Conservation (phyloP, 1,140 invertebrate genomes). For the Colletes latitarsis region DNA sequence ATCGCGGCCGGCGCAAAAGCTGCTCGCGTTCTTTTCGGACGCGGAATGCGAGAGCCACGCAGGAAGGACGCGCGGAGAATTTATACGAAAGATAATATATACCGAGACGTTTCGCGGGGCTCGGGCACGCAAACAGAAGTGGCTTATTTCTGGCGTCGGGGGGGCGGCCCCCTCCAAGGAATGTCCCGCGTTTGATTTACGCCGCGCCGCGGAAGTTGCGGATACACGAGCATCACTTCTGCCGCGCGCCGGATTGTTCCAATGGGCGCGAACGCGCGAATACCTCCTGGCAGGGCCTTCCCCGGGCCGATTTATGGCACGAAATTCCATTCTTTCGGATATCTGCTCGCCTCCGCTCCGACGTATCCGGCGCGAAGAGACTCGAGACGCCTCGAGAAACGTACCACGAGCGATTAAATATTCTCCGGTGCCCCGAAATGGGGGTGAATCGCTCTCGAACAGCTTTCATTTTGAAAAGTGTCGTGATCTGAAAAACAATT, state of each 20-base stretch:
- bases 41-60: not conserved
- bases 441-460: too few species aligned
- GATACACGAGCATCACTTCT: conserved; percentile 62
- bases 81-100: conserved; percentile 67
- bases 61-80: conserved; percentile 41
- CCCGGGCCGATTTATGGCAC: conserved; percentile 51
- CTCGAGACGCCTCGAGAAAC: too few species aligned
- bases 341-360: conserved; percentile 6
- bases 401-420: too few species aligned
- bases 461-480: too few species aligned
- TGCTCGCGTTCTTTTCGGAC: not conserved
- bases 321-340: conserved; percentile 49
- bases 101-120: conserved; percentile 33
- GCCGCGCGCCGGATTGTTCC: conserved; percentile 54
- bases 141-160: conserved; percentile 69
- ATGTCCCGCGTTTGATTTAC: conserved; percentile 72
- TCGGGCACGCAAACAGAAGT: conserved; percentile 55
- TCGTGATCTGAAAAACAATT: too few species aligned
- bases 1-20: not conserved
- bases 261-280: conserved; percentile 49
- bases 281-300: conserved; percentile 25
- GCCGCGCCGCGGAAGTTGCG: conserved; percentile 50
- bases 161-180: conserved; percentile 53
- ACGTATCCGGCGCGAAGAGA: not conserved
- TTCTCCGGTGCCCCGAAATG: too few species aligned